Evolutionary conservation across 1,140 invertebrate species (phyloP), one percentile per base, ranked within the genome.

Genomic region (Euschistus heros): DNA sequence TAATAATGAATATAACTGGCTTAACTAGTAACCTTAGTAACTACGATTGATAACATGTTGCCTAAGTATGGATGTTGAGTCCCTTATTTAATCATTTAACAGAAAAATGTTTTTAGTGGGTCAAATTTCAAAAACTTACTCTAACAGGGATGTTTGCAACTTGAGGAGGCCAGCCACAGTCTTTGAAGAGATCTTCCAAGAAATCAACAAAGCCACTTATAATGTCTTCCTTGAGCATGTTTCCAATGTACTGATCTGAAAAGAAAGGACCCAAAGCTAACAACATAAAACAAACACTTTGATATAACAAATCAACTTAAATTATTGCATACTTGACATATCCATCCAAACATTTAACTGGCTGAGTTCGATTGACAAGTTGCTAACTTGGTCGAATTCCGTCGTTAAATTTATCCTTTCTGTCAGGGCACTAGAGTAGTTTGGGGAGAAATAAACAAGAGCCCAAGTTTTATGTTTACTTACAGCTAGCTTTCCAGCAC

Each of bases 371-470:
- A 88, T 73, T 0, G 80, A 78, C 10, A 77, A 75, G 8, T 80
- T 76, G 3, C 73, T 69, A 0, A 74, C 72, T 64, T 74, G 73
- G 1, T 75, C 72, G 10, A 24, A 2, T 0, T 57, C 54, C 4
- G 54, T 57, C 10, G 47, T 2, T 44, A 83, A 76, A 17, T 84
- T 77, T 0, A 85, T 66, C 44, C 86, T 74, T 2, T 75, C 71
- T 20, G 80, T 74, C 0, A 89, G 74, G 7, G 85, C 80, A 26
- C 76, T 70, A 0, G 91, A 87, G 73, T 92, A 95, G 74, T 92
- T 92, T 27, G 75, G 71, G 0, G 80, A 73, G 70, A 95, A 86
- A 67, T 84, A 77, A 24, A 95, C 74, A 0, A 86, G 81, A 0
- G 87, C 92, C 72, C 86, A 83, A 20, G 67, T 60, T 37, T 63